These are phyloP conservation scores for Pseudococcus jackbeardsleyi DNA, from an alignment of 2,888 invertebrate genomes.

Conservation along the genomic window DNA sequence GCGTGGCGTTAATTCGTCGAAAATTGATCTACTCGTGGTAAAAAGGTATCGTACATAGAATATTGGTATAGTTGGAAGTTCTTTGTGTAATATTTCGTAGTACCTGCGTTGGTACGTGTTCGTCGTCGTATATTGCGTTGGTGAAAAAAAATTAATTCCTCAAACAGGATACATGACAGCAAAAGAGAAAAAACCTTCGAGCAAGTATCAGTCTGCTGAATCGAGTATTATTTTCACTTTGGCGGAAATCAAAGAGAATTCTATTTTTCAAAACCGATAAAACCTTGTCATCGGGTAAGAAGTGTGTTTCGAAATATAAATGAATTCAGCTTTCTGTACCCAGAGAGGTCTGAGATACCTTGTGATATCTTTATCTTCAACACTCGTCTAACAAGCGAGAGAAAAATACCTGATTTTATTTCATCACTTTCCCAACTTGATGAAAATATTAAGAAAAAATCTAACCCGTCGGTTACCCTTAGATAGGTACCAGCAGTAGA, in stretches of 20 bases:
- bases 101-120: conserved; percentile 1
- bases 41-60: background rate
- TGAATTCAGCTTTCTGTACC: background rate
- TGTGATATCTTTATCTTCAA: background rate
- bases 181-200: background rate
- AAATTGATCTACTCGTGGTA: background rate
- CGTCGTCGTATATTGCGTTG: background rate
- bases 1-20: conserved; percentile 15
- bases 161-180: background rate
- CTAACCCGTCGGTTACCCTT: background rate
- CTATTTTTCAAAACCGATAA: conserved; percentile 29
- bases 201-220: conserved; percentile 32
- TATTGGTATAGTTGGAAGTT: background rate
- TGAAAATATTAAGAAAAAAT: conserved; percentile 22
- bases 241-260: conserved; percentile 20
- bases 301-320: background rate
- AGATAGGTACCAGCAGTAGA: background rate
- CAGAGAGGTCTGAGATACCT: background rate
- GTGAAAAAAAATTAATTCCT: conserved; percentile 8
- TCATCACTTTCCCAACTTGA: background rate
- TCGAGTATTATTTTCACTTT: conserved; percentile 28
- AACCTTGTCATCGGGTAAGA: conserved; percentile 22
- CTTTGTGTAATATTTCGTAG: background rate
- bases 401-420: background rate
- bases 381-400: background rate